These are phyloP conservation scores for Calephelis nemesis DNA, from an alignment of 1,140 invertebrate genomes.

Conservation along the genomic window DNA sequence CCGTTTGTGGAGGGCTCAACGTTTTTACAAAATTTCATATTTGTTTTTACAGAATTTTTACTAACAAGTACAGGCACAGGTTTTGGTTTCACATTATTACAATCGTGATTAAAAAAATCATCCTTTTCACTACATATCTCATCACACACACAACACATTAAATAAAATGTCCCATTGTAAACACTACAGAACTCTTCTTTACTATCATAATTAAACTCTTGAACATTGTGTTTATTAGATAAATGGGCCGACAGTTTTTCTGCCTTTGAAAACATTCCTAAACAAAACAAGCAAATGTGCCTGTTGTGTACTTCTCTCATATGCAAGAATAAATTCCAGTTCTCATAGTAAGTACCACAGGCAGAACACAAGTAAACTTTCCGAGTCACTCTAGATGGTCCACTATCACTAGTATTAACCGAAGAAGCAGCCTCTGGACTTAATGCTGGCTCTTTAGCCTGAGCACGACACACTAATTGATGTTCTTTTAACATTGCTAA, in stretches of 20 bases:
- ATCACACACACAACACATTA: slow-evolving; percentile 89
- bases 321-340: slow-evolving; percentile 90
- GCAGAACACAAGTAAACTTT: slow-evolving; percentile 88
- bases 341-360: slow-evolving; percentile 89
- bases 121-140: slow-evolving; percentile 85
- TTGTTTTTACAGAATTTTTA: slow-evolving; percentile 60
- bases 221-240: slow-evolving; percentile 86
- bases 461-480: slow-evolving; percentile 79
- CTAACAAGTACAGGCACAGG: slow-evolving; percentile 70
- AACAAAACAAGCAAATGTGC: slow-evolving; percentile 88
- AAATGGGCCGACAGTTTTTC: slow-evolving; percentile 88
- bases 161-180: slow-evolving; percentile 84
- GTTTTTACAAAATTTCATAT: slow-evolving; percentile 46
- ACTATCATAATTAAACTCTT: slow-evolving; percentile 82
- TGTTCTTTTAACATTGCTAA: slow-evolving; percentile 82
- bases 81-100: slow-evolving; percentile 76
- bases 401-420: slow-evolving; percentile 49
- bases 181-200: slow-evolving; percentile 83
- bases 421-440: slow-evolving; percentile 56
- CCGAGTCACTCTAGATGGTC: slow-evolving; percentile 83
- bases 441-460: slow-evolving; percentile 61
- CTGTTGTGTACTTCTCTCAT: slow-evolving; percentile 88
- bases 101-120: slow-evolving; percentile 86
- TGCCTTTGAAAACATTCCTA: slow-evolving; percentile 88
- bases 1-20: slow-evolving; percentile 24